Conservation (phyloP, 2,888 invertebrate species). For the Bursaphelenchus okinawaensis region DNA sequence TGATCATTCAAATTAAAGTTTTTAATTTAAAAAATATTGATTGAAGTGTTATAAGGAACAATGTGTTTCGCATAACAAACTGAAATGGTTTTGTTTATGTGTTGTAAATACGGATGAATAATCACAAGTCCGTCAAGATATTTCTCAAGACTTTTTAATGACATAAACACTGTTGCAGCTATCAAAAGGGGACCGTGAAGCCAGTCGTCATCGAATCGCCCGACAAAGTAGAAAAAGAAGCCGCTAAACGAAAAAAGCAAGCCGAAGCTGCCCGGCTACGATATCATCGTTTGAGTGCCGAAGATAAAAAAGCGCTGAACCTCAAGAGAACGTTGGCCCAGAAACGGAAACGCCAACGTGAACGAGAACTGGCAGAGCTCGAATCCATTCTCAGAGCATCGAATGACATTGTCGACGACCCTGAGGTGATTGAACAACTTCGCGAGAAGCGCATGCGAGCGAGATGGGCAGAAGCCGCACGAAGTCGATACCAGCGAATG, state of each 20-base stretch:
- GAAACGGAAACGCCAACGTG: conserved; percentile 55
- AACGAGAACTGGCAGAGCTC: conserved; percentile 54
- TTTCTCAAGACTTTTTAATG: too few species aligned
- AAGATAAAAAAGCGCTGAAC: conserved; percentile 53
- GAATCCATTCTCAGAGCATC: conserved; percentile 49
- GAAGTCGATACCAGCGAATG: conserved; percentile 43
- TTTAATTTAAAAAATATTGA: too few species aligned
- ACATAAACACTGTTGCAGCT: not conserved
- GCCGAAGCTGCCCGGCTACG: conserved; percentile 55
- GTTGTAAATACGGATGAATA: too few species aligned
- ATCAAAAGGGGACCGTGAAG: not conserved
- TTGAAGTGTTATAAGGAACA: too few species aligned
- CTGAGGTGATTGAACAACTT: conserved; percentile 54
- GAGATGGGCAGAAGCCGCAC: conserved; percentile 56
- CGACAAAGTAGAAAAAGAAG: conserved; percentile 41
- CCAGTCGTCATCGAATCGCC: not conserved
- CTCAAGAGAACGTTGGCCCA: conserved; percentile 54
- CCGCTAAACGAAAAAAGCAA: conserved; percentile 49
- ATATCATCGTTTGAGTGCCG: conserved; percentile 49
- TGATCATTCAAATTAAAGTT: too few species aligned
- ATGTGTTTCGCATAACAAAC: too few species aligned
- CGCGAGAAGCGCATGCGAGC: conserved; percentile 55
- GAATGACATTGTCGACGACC: conserved; percentile 55
- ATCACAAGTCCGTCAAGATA: too few species aligned
- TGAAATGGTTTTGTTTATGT: too few species aligned